Conservation (phyloP, 2,888 invertebrate species). For the Calameuta idolon region DNA sequence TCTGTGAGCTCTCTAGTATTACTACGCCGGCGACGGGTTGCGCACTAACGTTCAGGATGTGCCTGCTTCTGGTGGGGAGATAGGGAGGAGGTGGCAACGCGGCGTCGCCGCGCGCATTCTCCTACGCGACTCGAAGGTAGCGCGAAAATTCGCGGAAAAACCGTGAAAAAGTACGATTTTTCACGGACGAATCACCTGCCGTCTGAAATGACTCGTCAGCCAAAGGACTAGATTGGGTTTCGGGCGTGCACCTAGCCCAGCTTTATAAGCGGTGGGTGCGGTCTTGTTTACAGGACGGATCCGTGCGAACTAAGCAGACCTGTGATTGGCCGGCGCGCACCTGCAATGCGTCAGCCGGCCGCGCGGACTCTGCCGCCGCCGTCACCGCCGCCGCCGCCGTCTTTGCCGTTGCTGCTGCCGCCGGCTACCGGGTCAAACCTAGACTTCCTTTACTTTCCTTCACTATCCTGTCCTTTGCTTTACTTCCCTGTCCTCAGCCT, state of each 20-base stretch:
- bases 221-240: slow-evolving; percentile 20
- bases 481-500: not conserved
- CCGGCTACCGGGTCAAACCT: slow-evolving; percentile 61
- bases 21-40: slow-evolving; percentile 71
- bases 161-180: slow-evolving; percentile 23
- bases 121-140: slow-evolving; percentile 54
- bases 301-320: slow-evolving; percentile 70
- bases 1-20: slow-evolving; percentile 51
- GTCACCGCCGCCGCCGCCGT: slow-evolving; percentile 69
- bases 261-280: slow-evolving; percentile 65
- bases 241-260: slow-evolving; percentile 47
- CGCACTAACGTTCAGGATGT: slow-evolving; percentile 55
- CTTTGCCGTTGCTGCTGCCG: slow-evolving; percentile 66
- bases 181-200: not conserved
- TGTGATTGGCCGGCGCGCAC: slow-evolving; percentile 85
- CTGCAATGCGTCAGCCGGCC: slow-evolving; percentile 85
- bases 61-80: slow-evolving; percentile 34
- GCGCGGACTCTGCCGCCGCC: slow-evolving; percentile 70
- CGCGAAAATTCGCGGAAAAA: slow-evolving; percentile 32
- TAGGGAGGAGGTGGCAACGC: slow-evolving; percentile 8
- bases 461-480: not conserved
- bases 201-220: not conserved
- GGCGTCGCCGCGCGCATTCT: slow-evolving; percentile 38
- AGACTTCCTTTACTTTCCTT: slow-evolving; percentile 37
- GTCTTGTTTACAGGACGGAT: slow-evolving; percentile 78